A percentile compares a stretch with the other conserved stretches of the same genome.
phyloP scores from a whole-genome alignment of 2,113 vertebrate species.

The Pipra filicauda region DNA sequence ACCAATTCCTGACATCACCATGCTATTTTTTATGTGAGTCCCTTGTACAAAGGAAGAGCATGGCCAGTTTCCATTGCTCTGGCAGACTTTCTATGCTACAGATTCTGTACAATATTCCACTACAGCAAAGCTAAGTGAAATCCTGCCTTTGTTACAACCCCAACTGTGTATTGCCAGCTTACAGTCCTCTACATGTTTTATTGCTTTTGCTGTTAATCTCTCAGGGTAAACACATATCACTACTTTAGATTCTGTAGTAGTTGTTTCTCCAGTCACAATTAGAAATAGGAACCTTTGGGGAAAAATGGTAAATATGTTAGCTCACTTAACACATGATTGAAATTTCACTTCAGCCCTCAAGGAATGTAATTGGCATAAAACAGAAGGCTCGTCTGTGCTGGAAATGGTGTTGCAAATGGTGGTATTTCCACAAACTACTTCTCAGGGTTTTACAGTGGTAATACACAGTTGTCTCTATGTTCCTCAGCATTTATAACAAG shows the following conservation, averaged over 20 bases:
- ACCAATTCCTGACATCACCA: not conserved
- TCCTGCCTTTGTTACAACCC: not conserved
- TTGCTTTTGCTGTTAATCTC: not conserved
- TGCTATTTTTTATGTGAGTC: not conserved
- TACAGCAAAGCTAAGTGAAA: not conserved
- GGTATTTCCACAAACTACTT: not conserved
- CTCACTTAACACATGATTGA: not conserved
- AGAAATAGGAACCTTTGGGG: not conserved
- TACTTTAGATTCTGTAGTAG: not conserved
- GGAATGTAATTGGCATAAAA: not conserved
- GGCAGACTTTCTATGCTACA: not conserved
- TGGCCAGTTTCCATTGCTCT: not conserved
- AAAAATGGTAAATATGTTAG: not conserved
- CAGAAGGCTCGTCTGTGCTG: not conserved
- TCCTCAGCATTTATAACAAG: not conserved
- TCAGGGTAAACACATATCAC: not conserved
- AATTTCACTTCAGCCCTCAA: not conserved
- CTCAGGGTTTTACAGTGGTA: not conserved
- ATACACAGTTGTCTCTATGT: not conserved
- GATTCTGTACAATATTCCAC: not conserved
- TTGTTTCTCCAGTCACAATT: not conserved
- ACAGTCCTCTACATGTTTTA: not conserved
- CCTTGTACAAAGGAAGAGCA: not conserved
- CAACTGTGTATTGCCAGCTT: not conserved
- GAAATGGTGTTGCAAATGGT: not conserved